Evolutionary conservation across 2,113 vertebrate species (phyloP).

Genomic region (Solea solea): DNA sequence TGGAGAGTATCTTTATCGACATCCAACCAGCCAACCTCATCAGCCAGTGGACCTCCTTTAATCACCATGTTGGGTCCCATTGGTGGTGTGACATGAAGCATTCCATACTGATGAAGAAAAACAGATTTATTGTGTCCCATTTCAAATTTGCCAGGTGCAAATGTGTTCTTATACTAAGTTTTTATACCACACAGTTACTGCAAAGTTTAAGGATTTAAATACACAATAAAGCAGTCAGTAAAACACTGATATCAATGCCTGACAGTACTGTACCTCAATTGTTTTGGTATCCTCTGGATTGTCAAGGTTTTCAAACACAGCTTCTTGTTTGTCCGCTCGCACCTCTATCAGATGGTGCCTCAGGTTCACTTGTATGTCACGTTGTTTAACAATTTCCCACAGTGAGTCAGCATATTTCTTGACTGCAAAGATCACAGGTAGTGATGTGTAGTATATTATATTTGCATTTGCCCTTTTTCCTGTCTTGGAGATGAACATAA

Average conservation of each 20-base stretch:
- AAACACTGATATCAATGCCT: too few relatives aligned
- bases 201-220: too few relatives aligned
- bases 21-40: constrained; percentile 89
- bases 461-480: constrained; percentile 91
- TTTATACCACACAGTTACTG: too few relatives aligned
- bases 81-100: constrained; percentile 97
- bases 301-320: constrained; percentile 94
- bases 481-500: constrained; percentile 70
- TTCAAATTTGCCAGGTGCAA: too few relatives aligned
- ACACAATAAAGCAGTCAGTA: too few relatives aligned
- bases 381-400: constrained; percentile 85
- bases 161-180: too few relatives aligned
- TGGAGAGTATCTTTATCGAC: constrained; percentile 91
- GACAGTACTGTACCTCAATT: constrained; percentile 76
- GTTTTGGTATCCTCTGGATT: constrained; percentile 89
- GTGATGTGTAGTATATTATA: constrained; percentile 91
- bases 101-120: constrained; percentile 86
- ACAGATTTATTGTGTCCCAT: not conserved
- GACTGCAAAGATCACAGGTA: constrained; percentile 91
- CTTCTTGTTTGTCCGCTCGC: constrained; percentile 90
- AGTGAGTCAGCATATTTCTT: constrained; percentile 94
- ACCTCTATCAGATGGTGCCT: constrained; percentile 91
- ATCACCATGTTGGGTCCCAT: constrained; percentile 91
- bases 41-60: constrained; percentile 83
- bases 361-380: constrained; percentile 88